A percentile compares a stretch with the other conserved stretches of the same genome.
These are phyloP conservation scores for Muscicapa striata DNA, from an alignment of 2,797 vertebrate genomes.

Conservation along the genomic window DNA sequence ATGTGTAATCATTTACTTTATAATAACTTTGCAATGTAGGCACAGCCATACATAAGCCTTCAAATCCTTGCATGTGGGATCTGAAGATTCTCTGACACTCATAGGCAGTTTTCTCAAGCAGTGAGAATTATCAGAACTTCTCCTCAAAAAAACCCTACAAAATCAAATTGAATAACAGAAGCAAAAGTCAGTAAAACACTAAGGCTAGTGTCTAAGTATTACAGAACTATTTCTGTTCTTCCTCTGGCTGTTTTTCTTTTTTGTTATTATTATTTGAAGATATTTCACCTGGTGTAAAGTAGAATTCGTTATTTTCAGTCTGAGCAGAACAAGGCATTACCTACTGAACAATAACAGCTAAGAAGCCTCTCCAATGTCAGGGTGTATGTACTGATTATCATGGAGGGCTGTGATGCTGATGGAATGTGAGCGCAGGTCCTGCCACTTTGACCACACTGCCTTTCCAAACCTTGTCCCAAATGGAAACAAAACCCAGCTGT, in stretches of 20 bases:
- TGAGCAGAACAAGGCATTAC: neutral
- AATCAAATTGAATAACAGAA: neutral
- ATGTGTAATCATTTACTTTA: neutral
- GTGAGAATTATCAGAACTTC: neutral
- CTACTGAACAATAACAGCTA: neutral
- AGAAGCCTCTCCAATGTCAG: neutral
- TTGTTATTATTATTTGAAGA: neutral
- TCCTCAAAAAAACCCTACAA: neutral
- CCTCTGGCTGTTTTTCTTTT: too few species aligned
- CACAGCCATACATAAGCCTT: neutral
- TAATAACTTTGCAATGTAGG: neutral
- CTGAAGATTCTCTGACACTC: neutral
- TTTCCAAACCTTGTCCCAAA: neutral
- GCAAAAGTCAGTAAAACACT: neutral
- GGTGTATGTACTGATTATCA: slow-evolving; percentile 24
- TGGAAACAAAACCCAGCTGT: slow-evolving; percentile 50
- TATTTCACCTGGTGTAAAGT: neutral
- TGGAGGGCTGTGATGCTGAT: slow-evolving; percentile 17
- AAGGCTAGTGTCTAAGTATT: neutral
- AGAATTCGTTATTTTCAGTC: neutral
- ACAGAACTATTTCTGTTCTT: neutral
- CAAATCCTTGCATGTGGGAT: neutral
- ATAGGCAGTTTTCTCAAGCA: neutral
- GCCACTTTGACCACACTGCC: neutral
- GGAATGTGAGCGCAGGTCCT: slow-evolving; percentile 32